A percentile compares a stretch with the other conserved stretches of the same genome.
Conservation (phyloP, 2,113 vertebrate genomes). For the Hippotragus niger region DNA sequence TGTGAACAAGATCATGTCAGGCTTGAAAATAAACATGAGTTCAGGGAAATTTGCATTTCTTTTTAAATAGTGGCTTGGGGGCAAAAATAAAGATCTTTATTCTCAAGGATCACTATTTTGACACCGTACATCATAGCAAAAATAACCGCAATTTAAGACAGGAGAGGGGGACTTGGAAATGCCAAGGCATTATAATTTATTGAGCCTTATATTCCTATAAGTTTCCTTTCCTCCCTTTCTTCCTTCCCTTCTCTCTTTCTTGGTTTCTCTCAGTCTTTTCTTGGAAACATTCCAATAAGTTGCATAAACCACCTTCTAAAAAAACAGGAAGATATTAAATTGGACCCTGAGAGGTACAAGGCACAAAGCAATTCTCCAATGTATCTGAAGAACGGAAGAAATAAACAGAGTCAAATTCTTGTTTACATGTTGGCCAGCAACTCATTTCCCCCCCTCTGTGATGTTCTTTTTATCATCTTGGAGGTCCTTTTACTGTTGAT, state of each 20-base stretch:
- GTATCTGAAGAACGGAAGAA: conserved; percentile 57
- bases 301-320: conserved; percentile 41
- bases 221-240: rapidly evolving
- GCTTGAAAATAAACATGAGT: not conserved
- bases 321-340: conserved; percentile 62
- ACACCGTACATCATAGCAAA: not conserved
- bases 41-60: not conserved
- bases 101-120: not conserved
- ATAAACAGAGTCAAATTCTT: conserved; percentile 69
- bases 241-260: no score
- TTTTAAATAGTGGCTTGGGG: not conserved
- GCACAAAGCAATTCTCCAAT: conserved; percentile 52
- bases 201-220: not conserved
- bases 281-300: conserved; percentile 50
- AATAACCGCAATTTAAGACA: not conserved
- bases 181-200: not conserved
- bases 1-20: not conserved
- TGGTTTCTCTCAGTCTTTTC: not conserved
- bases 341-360: conserved; percentile 31
- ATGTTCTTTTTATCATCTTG: conserved; percentile 64
- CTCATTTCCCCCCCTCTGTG: conserved; percentile 51
- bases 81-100: not conserved
- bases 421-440: conserved; percentile 59
- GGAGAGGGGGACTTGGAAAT: not conserved
- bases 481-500: conserved; percentile 64